Evolutionary conservation across 2,888 invertebrate species (phyloP).

Genomic region (Eilema depressum): DNA sequence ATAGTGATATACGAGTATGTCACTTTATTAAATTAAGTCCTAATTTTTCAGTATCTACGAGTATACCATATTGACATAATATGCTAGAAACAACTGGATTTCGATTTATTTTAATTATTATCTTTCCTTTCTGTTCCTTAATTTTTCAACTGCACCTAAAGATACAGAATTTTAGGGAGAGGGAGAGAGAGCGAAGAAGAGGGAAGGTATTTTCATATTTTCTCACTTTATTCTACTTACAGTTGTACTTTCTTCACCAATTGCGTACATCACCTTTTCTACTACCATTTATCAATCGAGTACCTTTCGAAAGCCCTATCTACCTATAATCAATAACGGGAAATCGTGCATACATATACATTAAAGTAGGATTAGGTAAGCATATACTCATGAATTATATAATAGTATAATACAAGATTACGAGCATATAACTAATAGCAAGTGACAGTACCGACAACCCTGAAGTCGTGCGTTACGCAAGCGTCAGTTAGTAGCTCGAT

Average conservation of each 20-base stretch:
- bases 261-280: background rate
- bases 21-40: too few species aligned
- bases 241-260: too few species aligned
- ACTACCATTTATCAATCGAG: background rate
- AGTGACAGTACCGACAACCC: constrained; percentile 60
- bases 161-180: too few species aligned
- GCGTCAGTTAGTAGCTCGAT: constrained; percentile 70
- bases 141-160: too few species aligned
- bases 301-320: constrained; percentile 4
- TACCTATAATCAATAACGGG: background rate
- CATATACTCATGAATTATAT: constrained; percentile 3
- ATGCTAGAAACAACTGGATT: too few species aligned
- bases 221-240: background rate
- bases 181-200: too few species aligned
- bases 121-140: too few species aligned
- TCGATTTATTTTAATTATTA: too few species aligned
- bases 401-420: constrained; percentile 38
- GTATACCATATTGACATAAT: too few species aligned
- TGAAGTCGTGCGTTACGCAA: constrained; percentile 74
- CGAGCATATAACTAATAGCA: constrained; percentile 29
- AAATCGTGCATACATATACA: constrained; percentile 7
- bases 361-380: constrained; percentile 13
- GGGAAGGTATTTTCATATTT: background rate
- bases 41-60: too few species aligned
- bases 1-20: too few species aligned